Base-by-base conservation (phyloP, 2,888 invertebrate species). In the Thera britannica region DNA sequence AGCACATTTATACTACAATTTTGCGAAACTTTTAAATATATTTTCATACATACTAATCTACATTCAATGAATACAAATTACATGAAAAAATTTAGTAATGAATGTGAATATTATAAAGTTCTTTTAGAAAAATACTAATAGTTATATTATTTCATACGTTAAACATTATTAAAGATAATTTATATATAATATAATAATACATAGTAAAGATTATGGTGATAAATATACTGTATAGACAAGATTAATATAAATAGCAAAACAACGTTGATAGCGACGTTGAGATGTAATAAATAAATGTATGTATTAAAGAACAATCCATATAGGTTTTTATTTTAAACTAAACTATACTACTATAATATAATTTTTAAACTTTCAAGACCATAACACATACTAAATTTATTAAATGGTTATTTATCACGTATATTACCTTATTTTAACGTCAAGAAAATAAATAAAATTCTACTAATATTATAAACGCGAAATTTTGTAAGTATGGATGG, bases 291-390 rank as follows among this genome's bases (percentile, higher is more conserved):
- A 56, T 44, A 44, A 44, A 57, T 57, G 36, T 11, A 52, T 58
- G n/a, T 23, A 23, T 9, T 46, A 46, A 46, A 46, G 52, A 52
- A 51, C 57, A 52, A 2, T 49, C 49, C 12, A 61, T 44, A 58
- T 44, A n/a, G 35, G 35, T 58, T 44, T 52, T n/a, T 65, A 54
- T 44, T 58, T 46, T 56, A 48, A 55, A 56, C 56, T 49, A 49
- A 56, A 62, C 56, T 63, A 63, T 51, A 23, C 52, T 52, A 62
- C 51, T 49, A 59, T 23, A 23, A 23, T 23, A 23, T 23, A 23
- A 23, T 23, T 23, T 23, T 23, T 23, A 23, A 23, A 23, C 23
- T 23, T 23, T 23, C 23, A 23, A 23, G 23, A 23, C 23, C 23
- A 23, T 23, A 23, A 23, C 23, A 23, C 23, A 23, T 23, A 23